A percentile compares a stretch with the other conserved stretches of the same genome.
phyloP scores from a whole-genome alignment of 2,888 invertebrate species.

The Malthinus flaveolus region DNA sequence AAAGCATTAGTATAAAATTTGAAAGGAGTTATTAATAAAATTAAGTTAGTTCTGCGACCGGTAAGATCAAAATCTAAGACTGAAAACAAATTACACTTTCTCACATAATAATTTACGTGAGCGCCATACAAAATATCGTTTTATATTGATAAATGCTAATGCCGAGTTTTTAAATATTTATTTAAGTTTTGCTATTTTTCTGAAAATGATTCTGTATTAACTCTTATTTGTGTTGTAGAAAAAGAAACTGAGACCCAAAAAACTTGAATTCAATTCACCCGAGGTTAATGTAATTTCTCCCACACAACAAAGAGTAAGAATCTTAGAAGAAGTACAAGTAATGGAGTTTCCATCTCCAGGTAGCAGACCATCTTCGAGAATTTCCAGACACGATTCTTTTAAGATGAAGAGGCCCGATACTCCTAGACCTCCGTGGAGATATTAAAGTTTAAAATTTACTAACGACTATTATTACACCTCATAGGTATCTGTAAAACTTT shows the following conservation, averaged over 20 bases:
- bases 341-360: constrained; percentile 15
- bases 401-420: constrained; percentile 35
- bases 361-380: constrained; percentile 39
- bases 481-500: too few species aligned
- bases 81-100: not conserved
- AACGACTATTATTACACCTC: too few species aligned
- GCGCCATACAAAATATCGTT: not conserved
- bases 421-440: constrained; percentile 46
- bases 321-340: constrained; percentile 40
- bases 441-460: constrained; percentile 28
- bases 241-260: constrained; percentile 12
- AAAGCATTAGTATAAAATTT: not conserved
- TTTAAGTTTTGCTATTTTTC: not conserved
- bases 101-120: not conserved
- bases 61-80: too few species aligned
- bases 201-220: not conserved
- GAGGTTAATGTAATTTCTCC: constrained; percentile 32
- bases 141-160: not conserved
- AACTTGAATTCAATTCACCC: constrained; percentile 16
- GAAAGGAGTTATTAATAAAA: too few species aligned
- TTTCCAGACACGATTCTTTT: constrained; percentile 40
- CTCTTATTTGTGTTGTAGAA: constrained; percentile 17
- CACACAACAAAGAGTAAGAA: constrained; percentile 32
- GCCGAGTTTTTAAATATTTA: too few species aligned
- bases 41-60: too few species aligned